These are phyloP conservation scores for Fundulus diaphanus DNA, from an alignment of 2,797 vertebrate species.

Conservation along the genomic window DNA sequence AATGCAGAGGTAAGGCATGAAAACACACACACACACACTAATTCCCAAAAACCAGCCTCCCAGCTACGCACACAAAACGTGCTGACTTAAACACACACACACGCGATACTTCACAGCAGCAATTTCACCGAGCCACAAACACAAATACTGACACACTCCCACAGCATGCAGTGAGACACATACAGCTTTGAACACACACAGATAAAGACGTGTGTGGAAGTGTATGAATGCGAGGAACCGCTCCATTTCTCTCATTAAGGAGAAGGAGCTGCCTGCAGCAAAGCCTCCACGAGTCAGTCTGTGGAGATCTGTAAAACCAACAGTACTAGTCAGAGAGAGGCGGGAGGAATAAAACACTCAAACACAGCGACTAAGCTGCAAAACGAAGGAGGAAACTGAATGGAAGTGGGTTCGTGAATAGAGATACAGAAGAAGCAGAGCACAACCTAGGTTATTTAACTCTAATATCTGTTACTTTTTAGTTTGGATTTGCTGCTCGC, in stretches of 20 bases:
- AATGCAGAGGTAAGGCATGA: slow-evolving; percentile 48
- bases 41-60: slow-evolving; percentile 52
- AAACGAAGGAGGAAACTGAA: slow-evolving; percentile 31
- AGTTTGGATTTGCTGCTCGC: slow-evolving; percentile 1
- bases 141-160: slow-evolving; percentile 46
- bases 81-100: slow-evolving; percentile 62
- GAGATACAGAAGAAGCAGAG: neutral
- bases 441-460: slow-evolving; percentile 19
- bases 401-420: slow-evolving; percentile 2
- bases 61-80: slow-evolving; percentile 45
- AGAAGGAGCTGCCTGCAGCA: slow-evolving; percentile 73
- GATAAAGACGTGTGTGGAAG: slow-evolving; percentile 8
- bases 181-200: slow-evolving; percentile 16
- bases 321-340: slow-evolving; percentile 51
- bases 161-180: slow-evolving; percentile 16
- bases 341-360: slow-evolving; percentile 25
- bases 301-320: slow-evolving; percentile 74
- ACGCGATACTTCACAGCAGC: neutral
- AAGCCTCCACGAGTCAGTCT: slow-evolving; percentile 68
- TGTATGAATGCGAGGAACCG: slow-evolving; percentile 40
- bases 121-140: slow-evolving; percentile 48
- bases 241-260: slow-evolving; percentile 77
- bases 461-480: slow-evolving; percentile 4
- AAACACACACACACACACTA: slow-evolving; percentile 14
- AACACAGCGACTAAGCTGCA: slow-evolving; percentile 17